Base-by-base conservation (phyloP, 2,797 vertebrate genomes). In the Megalops cyprinoides region DNA sequence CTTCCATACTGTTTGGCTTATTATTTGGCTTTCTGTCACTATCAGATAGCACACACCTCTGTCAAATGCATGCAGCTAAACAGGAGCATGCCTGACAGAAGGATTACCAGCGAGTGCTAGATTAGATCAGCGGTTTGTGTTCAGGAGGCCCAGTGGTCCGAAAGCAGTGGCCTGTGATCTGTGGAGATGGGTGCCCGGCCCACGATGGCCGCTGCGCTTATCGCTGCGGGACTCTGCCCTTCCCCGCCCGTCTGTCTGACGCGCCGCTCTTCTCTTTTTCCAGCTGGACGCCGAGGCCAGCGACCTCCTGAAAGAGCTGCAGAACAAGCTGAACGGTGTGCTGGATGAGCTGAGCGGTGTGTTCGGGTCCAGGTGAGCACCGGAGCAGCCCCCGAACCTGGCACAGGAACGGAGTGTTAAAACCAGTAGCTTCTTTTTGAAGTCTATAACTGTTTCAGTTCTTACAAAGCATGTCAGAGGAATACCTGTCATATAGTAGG, bases 241-340 rank as follows among this genome's bases (percentile, higher is more conserved):
- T 6, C 79, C 62, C 76, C 86, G 81, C 3, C 85, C 82, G 86
- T 87, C 78, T 75, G 73, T 90, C 87, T 90, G 86, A 31, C 85
- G 62, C 88, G 82, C 86, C 74, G 53, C 31, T 15, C 23, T 55
- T 23, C 39, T 78, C 0, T 82, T 55, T 34, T 91, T 92, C 78
- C 94, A 99, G 98, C 87, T 99, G 93, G 98, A 99, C 90, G 92
- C 96, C 14, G 97, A 99, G 91, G 97, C 98, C 77, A 97, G 97
- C 79, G 87, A 90, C 81, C 89, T 95, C 86, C 95, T 99, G 14
- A 99, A 98, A 90, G 98, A 98, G 91, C 95, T 99, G 83, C 98
- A 99, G 90, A 94, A 96, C 85, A 97, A 96, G 91, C 98, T 99
- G 84, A 97, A 93, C 84, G 93, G 88, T 0, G 97, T 97, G 8